Conservation (phyloP, 2,888 invertebrate species). For the Geophilus truncorum region DNA sequence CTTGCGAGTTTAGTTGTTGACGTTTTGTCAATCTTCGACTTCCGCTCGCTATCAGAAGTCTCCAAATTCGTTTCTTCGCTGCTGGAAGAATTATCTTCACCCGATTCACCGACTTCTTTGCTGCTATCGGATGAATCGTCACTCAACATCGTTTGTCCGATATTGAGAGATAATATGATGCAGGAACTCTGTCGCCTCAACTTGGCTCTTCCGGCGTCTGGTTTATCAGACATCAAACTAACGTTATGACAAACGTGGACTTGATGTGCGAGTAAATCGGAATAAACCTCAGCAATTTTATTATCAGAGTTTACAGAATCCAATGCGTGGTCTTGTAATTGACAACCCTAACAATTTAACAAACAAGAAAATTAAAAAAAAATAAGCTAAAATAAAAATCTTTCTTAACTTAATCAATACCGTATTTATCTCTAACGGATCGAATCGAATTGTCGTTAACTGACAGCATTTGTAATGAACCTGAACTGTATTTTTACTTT, state of each 20-base stretch:
- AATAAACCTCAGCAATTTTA: neutral
- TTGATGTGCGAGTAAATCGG: neutral
- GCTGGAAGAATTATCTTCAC: neutral
- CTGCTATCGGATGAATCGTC: neutral
- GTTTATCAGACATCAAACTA: neutral
- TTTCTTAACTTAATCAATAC: neutral
- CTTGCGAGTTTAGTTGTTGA: neutral
- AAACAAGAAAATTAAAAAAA: no score
- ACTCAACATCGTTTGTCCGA: neutral
- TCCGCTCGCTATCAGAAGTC: neutral
- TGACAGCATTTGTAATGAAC: neutral
- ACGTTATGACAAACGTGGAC: neutral
- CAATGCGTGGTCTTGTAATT: neutral
- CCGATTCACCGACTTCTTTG: neutral
- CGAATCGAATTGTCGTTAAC: neutral
- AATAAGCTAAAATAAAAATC: no score
- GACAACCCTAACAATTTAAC: neutral
- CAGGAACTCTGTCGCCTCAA: neutral
- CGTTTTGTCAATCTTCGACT: neutral
- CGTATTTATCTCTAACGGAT: neutral
- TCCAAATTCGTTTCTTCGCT: neutral
- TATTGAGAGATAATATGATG: neutral
- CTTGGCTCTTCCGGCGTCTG: neutral
- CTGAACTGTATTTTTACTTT: neutral
- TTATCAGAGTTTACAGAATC: neutral